Conservation (phyloP, 1,140 invertebrate genomes). For the Papilio polytes region DNA sequence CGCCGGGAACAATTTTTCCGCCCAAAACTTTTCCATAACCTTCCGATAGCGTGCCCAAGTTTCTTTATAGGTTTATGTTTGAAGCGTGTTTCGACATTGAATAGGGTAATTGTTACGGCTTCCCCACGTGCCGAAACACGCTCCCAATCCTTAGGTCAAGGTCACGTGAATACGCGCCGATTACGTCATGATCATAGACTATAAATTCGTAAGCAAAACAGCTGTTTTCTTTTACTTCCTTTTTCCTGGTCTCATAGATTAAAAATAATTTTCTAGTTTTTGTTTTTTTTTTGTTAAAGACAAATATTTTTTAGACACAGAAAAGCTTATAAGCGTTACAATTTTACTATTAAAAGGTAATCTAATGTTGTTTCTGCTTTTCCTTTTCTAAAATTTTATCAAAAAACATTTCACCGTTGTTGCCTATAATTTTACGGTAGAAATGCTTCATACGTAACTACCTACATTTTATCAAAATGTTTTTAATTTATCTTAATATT, state of each 20-base stretch:
- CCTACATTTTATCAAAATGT: background rate
- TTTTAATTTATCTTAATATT: too few relatives aligned
- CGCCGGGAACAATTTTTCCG: background rate
- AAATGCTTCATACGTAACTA: too few relatives aligned
- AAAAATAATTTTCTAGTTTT: background rate
- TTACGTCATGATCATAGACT: conserved; percentile 20
- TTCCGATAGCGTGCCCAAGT: background rate
- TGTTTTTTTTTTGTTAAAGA: background rate
- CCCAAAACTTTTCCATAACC: background rate
- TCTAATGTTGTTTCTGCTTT: background rate
- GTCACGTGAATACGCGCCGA: conserved; percentile 14
- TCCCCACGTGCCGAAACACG: conserved; percentile 24
- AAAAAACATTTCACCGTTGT: too few relatives aligned
- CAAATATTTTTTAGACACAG: background rate
- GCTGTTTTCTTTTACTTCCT: conserved; percentile 7
- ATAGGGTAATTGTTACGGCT: conserved; percentile 36
- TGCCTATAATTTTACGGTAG: too few relatives aligned
- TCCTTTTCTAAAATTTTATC: background rate
- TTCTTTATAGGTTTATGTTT: background rate
- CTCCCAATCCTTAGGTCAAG: conserved; percentile 30
- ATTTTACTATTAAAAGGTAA: too few relatives aligned
- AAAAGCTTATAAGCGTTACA: background rate
- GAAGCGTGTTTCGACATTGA: conserved; percentile 3
- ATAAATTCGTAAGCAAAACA: conserved; percentile 19
- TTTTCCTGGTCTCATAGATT: background rate